phyloP scores from a whole-genome alignment of 2,113 vertebrate species.

The Panthera tigris region DNA sequence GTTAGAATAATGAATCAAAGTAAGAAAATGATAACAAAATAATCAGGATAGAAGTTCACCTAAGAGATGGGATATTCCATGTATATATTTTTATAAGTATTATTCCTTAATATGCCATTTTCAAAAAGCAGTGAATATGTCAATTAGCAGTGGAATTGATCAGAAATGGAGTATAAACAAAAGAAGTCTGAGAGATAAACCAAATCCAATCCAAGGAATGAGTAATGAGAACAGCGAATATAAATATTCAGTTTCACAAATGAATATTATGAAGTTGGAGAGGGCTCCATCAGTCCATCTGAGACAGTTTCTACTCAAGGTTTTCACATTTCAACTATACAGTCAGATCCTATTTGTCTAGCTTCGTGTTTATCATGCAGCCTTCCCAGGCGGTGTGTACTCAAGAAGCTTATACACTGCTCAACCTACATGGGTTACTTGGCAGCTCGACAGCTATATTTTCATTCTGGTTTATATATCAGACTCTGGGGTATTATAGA shows the following conservation, averaged over 20 bases:
- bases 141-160: neutral
- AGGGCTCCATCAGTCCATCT: neutral
- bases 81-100: neutral
- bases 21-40: constrained; percentile 4
- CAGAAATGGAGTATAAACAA: neutral
- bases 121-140: neutral
- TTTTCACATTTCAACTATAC: neutral
- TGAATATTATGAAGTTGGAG: neutral
- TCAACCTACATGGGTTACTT: neutral
- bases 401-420: neutral
- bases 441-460: neutral
- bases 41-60: neutral
- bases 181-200: neutral
- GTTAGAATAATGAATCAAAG: constrained; percentile 34
- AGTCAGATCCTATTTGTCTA: neutral
- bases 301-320: neutral
- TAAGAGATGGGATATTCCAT: neutral
- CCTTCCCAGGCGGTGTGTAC: neutral
- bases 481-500: neutral
- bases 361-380: neutral
- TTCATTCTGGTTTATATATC: neutral
- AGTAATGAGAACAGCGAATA: neutral
- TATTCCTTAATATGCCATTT: constrained; percentile 5
- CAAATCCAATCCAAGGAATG: neutral
- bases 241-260: neutral